Conservation (phyloP, 2,113 vertebrate genomes). For the Dendropsophus ebraccatus region DNA sequence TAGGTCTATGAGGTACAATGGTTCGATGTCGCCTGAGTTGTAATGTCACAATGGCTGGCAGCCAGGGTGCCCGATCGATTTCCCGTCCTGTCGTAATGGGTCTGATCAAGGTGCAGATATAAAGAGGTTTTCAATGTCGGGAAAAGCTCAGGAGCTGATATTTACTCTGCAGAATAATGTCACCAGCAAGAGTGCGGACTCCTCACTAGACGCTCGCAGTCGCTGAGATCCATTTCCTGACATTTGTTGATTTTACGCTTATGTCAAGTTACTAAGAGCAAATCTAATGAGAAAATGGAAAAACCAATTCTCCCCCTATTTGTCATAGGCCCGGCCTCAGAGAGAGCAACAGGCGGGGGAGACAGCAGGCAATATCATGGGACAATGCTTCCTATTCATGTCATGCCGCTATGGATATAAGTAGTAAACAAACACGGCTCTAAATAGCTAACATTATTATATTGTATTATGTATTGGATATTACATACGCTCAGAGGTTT, state of each 20-base stretch:
- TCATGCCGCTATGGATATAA: not conserved
- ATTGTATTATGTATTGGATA: not conserved
- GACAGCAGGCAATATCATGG: not conserved
- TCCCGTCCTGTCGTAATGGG: constrained; percentile 14
- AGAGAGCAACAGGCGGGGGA: not conserved
- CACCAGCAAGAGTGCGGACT: not conserved
- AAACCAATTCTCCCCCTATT: not conserved
- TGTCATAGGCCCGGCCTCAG: not conserved
- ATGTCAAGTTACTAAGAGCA: constrained; percentile 17
- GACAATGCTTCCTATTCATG: not conserved
- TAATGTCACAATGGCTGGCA: constrained; percentile 31
- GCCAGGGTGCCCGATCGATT: constrained; percentile 12
- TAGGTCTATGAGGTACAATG: constrained; percentile 16
- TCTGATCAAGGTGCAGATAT: constrained; percentile 17
- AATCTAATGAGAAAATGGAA: constrained; percentile 26
- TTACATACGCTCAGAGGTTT: not conserved
- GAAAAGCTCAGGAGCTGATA: not conserved
- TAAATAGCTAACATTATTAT: not conserved
- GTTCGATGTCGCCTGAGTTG: constrained; percentile 11
- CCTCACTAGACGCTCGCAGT: not conserved
- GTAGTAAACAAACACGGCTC: not conserved
- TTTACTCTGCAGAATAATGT: constrained; percentile 20
- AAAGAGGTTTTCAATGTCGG: constrained; percentile 20
- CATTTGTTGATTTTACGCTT: constrained; percentile 35
- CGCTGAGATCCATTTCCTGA: constrained; percentile 11